Base-by-base conservation (phyloP, 2,888 invertebrate genomes). In the Brenthis hecate region DNA sequence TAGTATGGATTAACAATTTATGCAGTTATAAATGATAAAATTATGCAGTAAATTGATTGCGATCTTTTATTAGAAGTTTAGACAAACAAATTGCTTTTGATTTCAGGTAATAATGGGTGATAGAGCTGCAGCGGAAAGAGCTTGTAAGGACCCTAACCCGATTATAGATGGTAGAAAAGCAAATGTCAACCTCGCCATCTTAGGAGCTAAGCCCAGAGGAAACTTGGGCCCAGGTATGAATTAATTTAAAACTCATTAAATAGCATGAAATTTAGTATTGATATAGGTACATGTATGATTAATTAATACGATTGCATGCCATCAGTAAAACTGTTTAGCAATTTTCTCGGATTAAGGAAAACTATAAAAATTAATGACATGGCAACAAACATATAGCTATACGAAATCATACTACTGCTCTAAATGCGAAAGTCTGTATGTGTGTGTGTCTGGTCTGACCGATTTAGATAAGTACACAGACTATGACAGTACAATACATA, bases 141-240 rank as follows among this genome's bases (percentile, higher is more conserved):
- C 99, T 61, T 98, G 98, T 91, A 98, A 99, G 90, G 99, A 99
- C 85, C 98, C 99, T 67, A 99, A 99, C 90, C 99, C 99, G 65
- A 98, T 99, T 86, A 99, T 99, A 81, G 99, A 99, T 85, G 99
- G 99, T 65, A 95, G 99, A 85, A 99, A 99, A 94, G 99, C 99
- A 72, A 99, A 99, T 92, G 99, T 99, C 64, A 99, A 99, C 93
- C 94, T 99, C 80, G 99, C 99, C 76, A 99, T 99, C 85, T 94
- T 99, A 78, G 99, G 99, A 83, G 99, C 99, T 74, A 99, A 99
- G 91, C 99, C 99, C 62, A 94, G 98, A 89, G 97, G 97, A 85
- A 97, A 97, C 89, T 94, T 97, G 76, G 96, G 96, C 87, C 94
- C 96, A 89, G 96, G 96, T 96, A 72, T 53, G 62, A 51, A 53